A percentile compares a stretch with the other conserved stretches of the same genome.
Evolutionary conservation across 2,113 vertebrate species (phyloP).

Genomic region (Myotis lucifugus): DNA sequence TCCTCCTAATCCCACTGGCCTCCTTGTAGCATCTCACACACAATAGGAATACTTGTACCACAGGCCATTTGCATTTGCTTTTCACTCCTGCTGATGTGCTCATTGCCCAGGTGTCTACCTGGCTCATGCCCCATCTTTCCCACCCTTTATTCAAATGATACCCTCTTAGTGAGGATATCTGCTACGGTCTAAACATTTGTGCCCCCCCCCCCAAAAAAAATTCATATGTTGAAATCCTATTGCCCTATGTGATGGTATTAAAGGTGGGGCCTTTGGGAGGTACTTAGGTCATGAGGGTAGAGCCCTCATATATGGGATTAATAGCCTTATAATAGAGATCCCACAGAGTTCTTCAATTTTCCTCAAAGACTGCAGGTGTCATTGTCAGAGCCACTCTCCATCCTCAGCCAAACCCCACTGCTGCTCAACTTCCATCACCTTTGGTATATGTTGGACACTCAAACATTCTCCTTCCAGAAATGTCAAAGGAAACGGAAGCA

Average conservation of each 20-base stretch:
- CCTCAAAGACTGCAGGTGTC: background rate
- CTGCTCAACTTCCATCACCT: background rate
- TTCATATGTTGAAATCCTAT: background rate
- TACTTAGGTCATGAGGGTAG: background rate
- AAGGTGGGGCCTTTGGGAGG: background rate
- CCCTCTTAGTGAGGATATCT: background rate
- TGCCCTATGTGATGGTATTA: too few species aligned
- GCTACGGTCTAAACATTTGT: background rate
- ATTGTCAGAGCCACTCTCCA: background rate
- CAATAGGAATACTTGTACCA: accelerated
- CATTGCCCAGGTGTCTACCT: background rate
- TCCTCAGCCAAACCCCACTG: background rate
- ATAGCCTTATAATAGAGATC: background rate
- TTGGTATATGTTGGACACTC: background rate
- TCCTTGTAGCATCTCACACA: background rate
- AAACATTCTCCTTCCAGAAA: background rate
- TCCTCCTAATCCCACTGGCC: background rate
- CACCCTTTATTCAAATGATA: background rate
- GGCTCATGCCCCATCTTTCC: background rate
- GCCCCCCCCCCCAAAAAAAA: background rate
- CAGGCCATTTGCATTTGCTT: background rate
- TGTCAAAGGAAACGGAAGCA: background rate
- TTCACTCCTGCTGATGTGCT: background rate
- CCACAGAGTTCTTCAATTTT: background rate
- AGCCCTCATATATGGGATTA: background rate